Evolutionary conservation across 1,140 invertebrate genomes (phyloP), one percentile per base, ranked within the genome.

Genomic region (Aculops lycopersici): DNA sequence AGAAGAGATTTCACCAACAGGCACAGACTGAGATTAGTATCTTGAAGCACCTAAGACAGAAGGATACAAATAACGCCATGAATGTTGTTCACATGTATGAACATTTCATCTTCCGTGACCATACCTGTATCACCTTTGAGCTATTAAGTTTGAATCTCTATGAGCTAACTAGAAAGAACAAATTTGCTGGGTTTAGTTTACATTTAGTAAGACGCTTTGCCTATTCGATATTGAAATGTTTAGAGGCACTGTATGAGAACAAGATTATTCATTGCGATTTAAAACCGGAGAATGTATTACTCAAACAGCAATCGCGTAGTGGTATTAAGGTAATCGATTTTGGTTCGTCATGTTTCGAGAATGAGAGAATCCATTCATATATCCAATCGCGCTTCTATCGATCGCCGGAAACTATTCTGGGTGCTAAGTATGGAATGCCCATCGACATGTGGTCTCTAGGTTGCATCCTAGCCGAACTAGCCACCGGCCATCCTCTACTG

Each of bases 371-470:
- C 24, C 97, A 97, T 59, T 94, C 88, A 4, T 98, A 98, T 59
- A 98, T 98, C 50, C 92, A 98, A 58, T 64, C 66, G 53, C 70
- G 92, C 57, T 98, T 98, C 64, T 98, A 98, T 64, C 71, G 92
- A 51, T 95, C 81, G 41, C 83, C 83, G 15, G 84, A 94, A 64
- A 80, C 90, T 37, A 59, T 92, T 45, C 63, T 49, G 4, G 90
- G 90, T 1, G 77, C 77, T 4, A 70, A 76, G 51, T 98, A 97
- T 61, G 86, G 86, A 16, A 83, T 92, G 72, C 77, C 90, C 15
- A 97, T 98, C 47, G 92, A 98, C 59, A 97, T 98, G 86, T 98
- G 92, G 92, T 90, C 78, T 45, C 59, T 94, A 35, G 92, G 92
- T 1, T 81, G 76, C 51, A 80, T 81, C 49, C 55, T 81, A 21